These are phyloP conservation scores for Papilio glaucus DNA, from an alignment of 1,140 invertebrate genomes.

Conservation along the genomic window DNA sequence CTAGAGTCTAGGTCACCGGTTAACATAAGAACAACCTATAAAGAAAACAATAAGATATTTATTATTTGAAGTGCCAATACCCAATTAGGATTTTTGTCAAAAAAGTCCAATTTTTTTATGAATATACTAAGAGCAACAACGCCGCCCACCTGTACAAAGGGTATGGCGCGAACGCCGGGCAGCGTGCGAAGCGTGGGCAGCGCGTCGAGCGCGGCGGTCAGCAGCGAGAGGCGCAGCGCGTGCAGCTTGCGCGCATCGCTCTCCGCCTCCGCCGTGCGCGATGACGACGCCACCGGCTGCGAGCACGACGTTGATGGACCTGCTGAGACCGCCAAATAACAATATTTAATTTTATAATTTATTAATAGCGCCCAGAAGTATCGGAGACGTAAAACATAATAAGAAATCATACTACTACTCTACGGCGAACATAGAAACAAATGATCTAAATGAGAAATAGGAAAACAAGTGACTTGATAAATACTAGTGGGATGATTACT, in stretches of 20 bases:
- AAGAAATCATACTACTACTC: too few relatives aligned
- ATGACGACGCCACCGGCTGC: constrained; percentile 65
- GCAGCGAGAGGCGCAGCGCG: constrained; percentile 86
- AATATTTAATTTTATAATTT: too few relatives aligned
- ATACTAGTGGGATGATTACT: not conserved
- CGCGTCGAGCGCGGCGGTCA: constrained; percentile 86
- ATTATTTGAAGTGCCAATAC: not conserved
- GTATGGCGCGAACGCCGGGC: constrained; percentile 92
- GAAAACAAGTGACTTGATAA: not conserved
- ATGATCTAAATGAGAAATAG: not conserved
- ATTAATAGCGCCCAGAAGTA: too few relatives aligned
- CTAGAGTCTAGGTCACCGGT: constrained; percentile 94
- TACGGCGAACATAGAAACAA: not conserved
- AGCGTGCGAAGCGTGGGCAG: constrained; percentile 85
- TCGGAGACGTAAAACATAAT: too few relatives aligned
- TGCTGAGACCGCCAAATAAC: constrained; percentile 43
- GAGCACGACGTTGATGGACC: constrained; percentile 68
- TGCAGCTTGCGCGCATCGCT: constrained; percentile 83
- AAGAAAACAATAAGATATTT: constrained; percentile 13
- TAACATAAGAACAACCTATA: constrained; percentile 93
- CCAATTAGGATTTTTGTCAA: too few relatives aligned
- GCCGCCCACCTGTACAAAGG: constrained; percentile 81
- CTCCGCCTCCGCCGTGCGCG: constrained; percentile 67
- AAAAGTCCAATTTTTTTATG: too few relatives aligned
- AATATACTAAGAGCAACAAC: constrained; percentile 25